A percentile compares a stretch with the other conserved stretches of the same genome.
These are phyloP conservation scores for Numida meleagris DNA, from an alignment of 2,113 vertebrate species.

Conservation along the genomic window DNA sequence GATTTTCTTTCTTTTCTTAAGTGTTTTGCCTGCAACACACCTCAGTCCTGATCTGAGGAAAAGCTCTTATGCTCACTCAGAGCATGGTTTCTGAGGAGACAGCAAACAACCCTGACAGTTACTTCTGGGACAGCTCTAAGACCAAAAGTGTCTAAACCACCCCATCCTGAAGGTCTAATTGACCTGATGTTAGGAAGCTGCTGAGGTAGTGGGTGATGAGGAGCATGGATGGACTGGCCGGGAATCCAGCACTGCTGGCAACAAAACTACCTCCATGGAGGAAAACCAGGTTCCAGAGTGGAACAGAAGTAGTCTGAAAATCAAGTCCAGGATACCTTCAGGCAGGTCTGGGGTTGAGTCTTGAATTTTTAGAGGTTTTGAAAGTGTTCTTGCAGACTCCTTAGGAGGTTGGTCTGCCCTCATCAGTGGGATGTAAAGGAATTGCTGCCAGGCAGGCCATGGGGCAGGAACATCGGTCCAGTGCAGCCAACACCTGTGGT, in stretches of 20 bases:
- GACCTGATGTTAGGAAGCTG: not conserved
- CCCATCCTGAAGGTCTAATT: not conserved
- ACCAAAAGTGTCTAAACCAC: not conserved
- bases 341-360: not conserved
- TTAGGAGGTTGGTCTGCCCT: not conserved
- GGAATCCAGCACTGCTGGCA: not conserved
- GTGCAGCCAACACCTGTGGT: not conserved
- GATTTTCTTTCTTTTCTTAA: not conserved
- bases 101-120: not conserved
- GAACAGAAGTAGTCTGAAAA: not conserved
- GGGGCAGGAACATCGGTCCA: not conserved
- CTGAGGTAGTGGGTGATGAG: fast-evolving
- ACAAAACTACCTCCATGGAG: not conserved
- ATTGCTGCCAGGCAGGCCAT: not conserved
- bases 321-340: not conserved
- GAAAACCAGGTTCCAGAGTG: not conserved
- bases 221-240: fast-evolving
- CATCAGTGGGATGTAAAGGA: not conserved
- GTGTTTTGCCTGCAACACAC: not conserved
- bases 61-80: not conserved
- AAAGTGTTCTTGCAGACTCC: not conserved
- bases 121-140: not conserved
- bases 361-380: not conserved
- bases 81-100: not conserved
- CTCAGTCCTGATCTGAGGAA: not conserved